Base-by-base conservation (phyloP, 1,140 invertebrate genomes). In the Neotoxoptera formosana region DNA sequence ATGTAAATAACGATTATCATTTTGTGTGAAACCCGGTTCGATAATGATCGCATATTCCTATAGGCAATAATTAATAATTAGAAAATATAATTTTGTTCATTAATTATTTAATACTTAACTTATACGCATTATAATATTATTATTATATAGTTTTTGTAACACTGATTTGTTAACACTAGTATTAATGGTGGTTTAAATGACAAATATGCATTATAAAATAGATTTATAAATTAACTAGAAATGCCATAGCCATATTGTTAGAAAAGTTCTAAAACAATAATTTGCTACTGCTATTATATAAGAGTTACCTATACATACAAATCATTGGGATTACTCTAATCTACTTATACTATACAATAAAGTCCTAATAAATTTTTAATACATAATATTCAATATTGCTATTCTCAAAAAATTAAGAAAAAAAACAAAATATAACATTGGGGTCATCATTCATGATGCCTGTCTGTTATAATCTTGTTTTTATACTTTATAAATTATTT, bases 21-120 rank as follows among this genome's bases (percentile, higher is more conserved):
- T 76, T 76, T 76, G 17, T 34, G 60, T 76, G n/a, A 90, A 90
- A 56, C 41, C 36, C 88, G 60, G 9, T 90, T 60, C 41, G 7
- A 90, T 90, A 90, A 90, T 60, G 48, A 90, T 34, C 47, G 17
- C n/a, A 88, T 47, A 48, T 53, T 53, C 51, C 20, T 53, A 23
- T 53, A 53, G 30, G 25, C n/a, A n/a, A 2, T 48, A n/a, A 20
- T n/a, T 76, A 76, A 30, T 76, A n/a, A 76, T 76, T 76, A 76
- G 60, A 76, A 76, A 76, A 76, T 76, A n/a, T 76, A n/a, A 76
- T 87, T 47, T 47, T n/a, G 86, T 87, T 87, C 30, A 87, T 48
- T 45, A 41, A 84, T 84, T 84, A 84, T 41, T 87, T 48, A 7
- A n/a, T 48, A 87, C n/a, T 48, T 87, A 84, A 17, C 60, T 76